Evolutionary conservation across 2,888 invertebrate species (phyloP).

Genomic region (Chymomyza fuscimana): DNA sequence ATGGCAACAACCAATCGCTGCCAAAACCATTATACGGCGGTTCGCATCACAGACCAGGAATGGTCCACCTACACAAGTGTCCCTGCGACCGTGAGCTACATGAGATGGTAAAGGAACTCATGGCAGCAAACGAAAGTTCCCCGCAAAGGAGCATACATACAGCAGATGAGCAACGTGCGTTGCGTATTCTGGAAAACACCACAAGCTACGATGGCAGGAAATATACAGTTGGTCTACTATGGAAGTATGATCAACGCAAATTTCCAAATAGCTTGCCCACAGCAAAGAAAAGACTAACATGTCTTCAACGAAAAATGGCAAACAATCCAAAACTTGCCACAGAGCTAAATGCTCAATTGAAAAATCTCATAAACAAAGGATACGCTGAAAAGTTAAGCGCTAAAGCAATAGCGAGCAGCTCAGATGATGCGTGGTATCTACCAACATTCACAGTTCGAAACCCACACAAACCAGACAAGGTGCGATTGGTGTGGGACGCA

Average conservation of each 20-base stretch:
- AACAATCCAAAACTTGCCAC: conserved; percentile 19
- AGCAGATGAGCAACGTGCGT: too few relatives aligned
- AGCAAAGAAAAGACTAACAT: conserved; percentile 35
- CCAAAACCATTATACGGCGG: conserved; percentile 7
- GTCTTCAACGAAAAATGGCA: conserved; percentile 32
- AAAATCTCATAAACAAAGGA: conserved; percentile 39
- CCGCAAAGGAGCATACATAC: too few relatives aligned
- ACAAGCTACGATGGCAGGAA: too few relatives aligned
- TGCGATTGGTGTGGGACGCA: too few relatives aligned
- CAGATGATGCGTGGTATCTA: conserved; percentile 52
- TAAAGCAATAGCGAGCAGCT: conserved; percentile 25
- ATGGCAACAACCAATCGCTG: conserved; percentile 8
- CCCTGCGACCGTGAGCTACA: too few relatives aligned
- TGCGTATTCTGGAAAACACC: too few relatives aligned
- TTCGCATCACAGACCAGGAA: background rate
- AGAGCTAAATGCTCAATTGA: conserved; percentile 29
- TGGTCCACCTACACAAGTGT: conserved; percentile 1
- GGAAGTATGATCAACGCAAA: conserved; percentile 40
- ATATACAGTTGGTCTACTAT: conserved; percentile 32
- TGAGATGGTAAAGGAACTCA: background rate
- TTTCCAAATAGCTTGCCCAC: conserved; percentile 28
- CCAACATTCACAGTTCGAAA: conserved; percentile 60
- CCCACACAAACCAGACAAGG: conserved; percentile 57
- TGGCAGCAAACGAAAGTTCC: too few relatives aligned
- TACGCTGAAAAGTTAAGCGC: conserved; percentile 38